These are phyloP conservation scores for Poeciliopsis prolifica DNA, from an alignment of 2,113 vertebrate genomes.

Conservation along the genomic window DNA sequence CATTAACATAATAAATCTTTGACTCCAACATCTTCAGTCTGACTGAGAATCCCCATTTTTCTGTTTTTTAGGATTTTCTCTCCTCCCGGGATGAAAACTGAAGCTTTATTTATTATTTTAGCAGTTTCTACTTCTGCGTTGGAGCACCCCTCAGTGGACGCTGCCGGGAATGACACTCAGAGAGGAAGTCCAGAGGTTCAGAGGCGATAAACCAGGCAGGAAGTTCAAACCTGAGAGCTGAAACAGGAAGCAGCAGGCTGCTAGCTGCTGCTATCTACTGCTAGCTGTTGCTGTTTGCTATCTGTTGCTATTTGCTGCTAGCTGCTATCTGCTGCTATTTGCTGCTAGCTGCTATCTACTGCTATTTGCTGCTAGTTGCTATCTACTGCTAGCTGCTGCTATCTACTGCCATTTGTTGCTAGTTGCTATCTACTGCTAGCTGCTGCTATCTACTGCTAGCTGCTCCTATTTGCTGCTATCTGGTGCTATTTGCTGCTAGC, in stretches of 20 bases:
- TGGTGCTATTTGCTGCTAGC: no score
- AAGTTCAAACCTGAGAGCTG: neutral
- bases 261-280: no score
- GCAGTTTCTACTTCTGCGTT: slow-evolving; percentile 19
- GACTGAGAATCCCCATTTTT: neutral
- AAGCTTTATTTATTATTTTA: neutral
- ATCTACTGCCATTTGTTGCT: no score
- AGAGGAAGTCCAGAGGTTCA: neutral
- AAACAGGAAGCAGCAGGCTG: neutral
- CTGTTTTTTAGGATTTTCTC: neutral
- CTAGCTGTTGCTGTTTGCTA: no score
- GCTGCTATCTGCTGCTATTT: no score
- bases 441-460: no score
- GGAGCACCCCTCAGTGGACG: slow-evolving; percentile 50
- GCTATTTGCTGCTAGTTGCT: no score
- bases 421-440: no score
- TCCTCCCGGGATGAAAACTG: slow-evolving; percentile 17
- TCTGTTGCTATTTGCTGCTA: no score
- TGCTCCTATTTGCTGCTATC: no score
- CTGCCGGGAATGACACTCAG: neutral
- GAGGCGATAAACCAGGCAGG: neutral
- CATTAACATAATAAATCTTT: neutral
- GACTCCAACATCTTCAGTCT: neutral
- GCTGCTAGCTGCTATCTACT: no score
- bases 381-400: no score